These are phyloP conservation scores for Ctenochaetus hawaiiensis DNA, from an alignment of 2,797 vertebrate species.

Conservation along the genomic window DNA sequence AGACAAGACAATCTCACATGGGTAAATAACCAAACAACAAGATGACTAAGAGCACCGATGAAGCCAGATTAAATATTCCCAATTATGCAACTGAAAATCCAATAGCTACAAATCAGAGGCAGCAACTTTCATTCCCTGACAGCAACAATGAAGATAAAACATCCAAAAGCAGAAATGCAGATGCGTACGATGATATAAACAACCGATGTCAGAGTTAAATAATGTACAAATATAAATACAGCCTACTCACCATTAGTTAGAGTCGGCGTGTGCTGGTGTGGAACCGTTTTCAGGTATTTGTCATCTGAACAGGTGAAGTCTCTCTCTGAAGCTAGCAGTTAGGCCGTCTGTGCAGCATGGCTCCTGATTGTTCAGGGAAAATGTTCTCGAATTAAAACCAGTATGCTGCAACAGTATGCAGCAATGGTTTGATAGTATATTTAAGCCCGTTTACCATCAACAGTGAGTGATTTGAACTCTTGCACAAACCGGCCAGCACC, in stretches of 20 bases:
- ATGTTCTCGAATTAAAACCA: too few species aligned
- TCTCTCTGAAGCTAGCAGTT: not conserved
- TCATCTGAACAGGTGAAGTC: not conserved
- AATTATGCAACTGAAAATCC: not conserved
- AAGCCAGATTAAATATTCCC: not conserved
- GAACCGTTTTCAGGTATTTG: too few species aligned
- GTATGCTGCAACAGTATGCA: not conserved
- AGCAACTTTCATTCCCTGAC: not conserved
- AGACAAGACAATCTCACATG: not conserved
- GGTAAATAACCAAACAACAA: not conserved
- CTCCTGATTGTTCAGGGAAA: not conserved
- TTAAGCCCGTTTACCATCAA: not conserved
- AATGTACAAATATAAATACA: not conserved
- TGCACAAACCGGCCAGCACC: not conserved
- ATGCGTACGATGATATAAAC: not conserved
- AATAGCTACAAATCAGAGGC: not conserved
- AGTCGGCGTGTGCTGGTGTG: not conserved
- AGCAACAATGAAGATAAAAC: not conserved
- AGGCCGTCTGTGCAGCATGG: not conserved
- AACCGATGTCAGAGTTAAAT: too few species aligned
- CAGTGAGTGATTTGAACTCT: not conserved
- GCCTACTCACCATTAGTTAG: conserved; percentile 5
- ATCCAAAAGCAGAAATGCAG: not conserved
- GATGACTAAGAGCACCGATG: not conserved
- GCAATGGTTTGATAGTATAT: not conserved